phyloP scores from a whole-genome alignment of 2,797 vertebrate species.

The Todus mexicanus region DNA sequence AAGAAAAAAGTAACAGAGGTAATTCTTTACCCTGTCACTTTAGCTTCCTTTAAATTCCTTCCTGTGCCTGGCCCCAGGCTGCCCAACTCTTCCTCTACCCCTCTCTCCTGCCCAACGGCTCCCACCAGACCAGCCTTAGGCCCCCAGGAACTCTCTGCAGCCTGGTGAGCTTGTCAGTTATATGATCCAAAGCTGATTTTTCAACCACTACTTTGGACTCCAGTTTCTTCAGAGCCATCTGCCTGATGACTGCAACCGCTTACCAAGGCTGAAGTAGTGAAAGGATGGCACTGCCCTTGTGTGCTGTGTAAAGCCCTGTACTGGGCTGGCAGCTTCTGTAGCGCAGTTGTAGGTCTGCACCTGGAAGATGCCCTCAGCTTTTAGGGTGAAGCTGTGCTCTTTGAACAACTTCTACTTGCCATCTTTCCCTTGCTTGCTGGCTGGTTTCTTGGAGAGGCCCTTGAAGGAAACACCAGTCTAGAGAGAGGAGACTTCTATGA shows the following conservation, averaged over 20 bases:
- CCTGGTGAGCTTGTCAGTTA: not conserved
- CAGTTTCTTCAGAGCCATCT: not conserved
- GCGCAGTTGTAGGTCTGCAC: not conserved
- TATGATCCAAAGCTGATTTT: not conserved
- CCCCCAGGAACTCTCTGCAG: not conserved
- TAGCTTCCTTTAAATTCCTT: not conserved
- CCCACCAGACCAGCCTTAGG: rapidly evolving
- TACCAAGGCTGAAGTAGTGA: rapidly evolving
- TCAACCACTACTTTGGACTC: not conserved
- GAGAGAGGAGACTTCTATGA: not conserved
- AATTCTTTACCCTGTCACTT: not conserved
- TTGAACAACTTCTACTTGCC: not conserved
- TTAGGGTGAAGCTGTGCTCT: not conserved
- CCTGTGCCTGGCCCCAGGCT: no score
- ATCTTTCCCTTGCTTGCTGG: not conserved
- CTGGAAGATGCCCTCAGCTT: not conserved
- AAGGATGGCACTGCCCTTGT: not conserved
- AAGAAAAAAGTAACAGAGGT: not conserved
- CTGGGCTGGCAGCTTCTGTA: not conserved
- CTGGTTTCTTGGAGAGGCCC: not conserved
- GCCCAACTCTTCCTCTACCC: not conserved
- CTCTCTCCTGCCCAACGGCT: not conserved
- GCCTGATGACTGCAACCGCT: not conserved
- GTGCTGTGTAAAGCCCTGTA: rapidly evolving
- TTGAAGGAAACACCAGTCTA: not conserved